These are phyloP conservation scores for Tromatobia lineatoria DNA, from an alignment of 2,888 invertebrate species.

Conservation along the genomic window DNA sequence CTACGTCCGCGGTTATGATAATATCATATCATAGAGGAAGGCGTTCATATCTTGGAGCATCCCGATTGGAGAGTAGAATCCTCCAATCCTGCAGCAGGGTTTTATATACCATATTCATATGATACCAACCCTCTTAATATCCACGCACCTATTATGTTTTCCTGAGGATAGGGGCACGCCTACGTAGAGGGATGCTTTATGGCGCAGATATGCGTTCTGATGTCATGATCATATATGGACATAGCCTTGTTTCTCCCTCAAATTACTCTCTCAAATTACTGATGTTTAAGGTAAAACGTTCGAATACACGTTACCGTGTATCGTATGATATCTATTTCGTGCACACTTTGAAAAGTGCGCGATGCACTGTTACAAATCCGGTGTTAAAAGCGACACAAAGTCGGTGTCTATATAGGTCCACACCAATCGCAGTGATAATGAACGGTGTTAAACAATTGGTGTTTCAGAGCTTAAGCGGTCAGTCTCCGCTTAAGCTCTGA, in stretches of 20 bases:
- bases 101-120: conserved; percentile 63
- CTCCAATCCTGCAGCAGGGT: conserved; percentile 76
- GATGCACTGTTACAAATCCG: too few species aligned
- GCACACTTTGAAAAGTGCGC: too few species aligned
- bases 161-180: conserved; percentile 63
- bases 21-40: conserved; percentile 84
- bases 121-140: conserved; percentile 65
- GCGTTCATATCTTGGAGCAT: conserved; percentile 79
- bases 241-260: too few species aligned
- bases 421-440: too few species aligned
- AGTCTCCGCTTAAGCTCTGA: too few species aligned
- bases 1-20: conserved; percentile 83
- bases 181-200: conserved; percentile 40
- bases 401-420: too few species aligned
- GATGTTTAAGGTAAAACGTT: too few species aligned
- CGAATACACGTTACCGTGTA: too few species aligned
- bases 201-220: conserved; percentile 20
- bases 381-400: too few species aligned
- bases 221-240: conserved; percentile 1
- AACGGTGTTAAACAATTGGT: too few species aligned
- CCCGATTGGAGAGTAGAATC: conserved; percentile 81
- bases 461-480: too few species aligned
- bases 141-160: conserved; percentile 63
- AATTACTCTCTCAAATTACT: background rate
- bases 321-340: too few species aligned